These are phyloP conservation scores for Acanthaster planci DNA, from an alignment of 35 echinoderm and acorn worm genomes.

Conservation along the genomic window DNA sequence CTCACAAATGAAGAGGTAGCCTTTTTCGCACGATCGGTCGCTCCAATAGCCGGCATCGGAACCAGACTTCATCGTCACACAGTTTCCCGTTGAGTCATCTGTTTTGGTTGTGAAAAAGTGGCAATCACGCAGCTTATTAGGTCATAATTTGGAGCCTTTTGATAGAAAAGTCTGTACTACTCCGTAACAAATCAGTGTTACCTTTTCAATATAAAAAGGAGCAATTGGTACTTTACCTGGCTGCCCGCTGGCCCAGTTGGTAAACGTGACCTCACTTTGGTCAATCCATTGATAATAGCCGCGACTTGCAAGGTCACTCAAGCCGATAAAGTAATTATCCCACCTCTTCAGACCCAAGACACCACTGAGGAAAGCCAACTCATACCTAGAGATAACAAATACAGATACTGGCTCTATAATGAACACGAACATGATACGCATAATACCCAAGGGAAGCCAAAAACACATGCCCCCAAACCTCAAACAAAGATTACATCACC, in stretches of 20 bases:
- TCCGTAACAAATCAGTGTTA: too few species aligned
- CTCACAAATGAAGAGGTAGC: conserved; percentile 34
- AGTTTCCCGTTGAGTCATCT: conserved; percentile 32
- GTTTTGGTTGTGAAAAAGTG: background rate
- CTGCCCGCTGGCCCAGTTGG: conserved; percentile 77
- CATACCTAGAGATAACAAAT: conserved; percentile 4
- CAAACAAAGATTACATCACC: too few species aligned
- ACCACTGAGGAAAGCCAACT: conserved; percentile 28
- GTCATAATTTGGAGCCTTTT: too few species aligned
- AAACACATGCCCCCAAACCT: too few species aligned
- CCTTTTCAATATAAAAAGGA: too few species aligned
- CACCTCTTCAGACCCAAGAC: background rate
- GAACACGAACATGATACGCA: too few species aligned
- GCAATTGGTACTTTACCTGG: too few species aligned
- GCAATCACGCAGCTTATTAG: too few species aligned
- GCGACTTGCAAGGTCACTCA: conserved; percentile 1
- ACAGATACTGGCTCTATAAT: too few species aligned
- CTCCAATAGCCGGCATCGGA: conserved; percentile 33
- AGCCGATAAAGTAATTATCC: conserved; percentile 20
- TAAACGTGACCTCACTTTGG: conserved; percentile 68
- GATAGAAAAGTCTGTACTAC: too few species aligned
- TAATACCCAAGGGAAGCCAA: too few species aligned
- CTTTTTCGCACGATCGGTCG: background rate
- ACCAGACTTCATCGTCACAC: conserved; percentile 35
- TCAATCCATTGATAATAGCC: conserved; percentile 77